Evolutionary conservation across 2,888 invertebrate genomes (phyloP), one percentile per base, ranked within the genome.

Genomic region (Tineola bisselliella): DNA sequence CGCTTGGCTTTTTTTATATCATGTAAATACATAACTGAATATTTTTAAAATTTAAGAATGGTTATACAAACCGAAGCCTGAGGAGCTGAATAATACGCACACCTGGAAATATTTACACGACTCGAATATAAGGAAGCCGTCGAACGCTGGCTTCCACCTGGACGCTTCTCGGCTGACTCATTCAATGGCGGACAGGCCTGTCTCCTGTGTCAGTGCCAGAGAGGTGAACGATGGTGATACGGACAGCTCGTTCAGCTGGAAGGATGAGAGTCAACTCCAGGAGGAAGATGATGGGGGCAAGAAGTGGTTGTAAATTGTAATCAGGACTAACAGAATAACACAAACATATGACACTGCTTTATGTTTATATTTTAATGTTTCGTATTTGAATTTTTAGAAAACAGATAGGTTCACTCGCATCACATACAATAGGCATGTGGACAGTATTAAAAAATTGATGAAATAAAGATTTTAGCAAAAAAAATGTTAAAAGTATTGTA

Each of bases 51-150:
- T 59, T 63, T 44, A 75, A 88, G 88, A 86, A 67, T 88, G 88
- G 88, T 66, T 79, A 58, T 87, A 88, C 79, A 84, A 79, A 59
- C 84, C 87, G 0, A 79, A 77, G 44, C 62, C 70, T 0, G 69
- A 70, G 1, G 72, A 70, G 0, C 66, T 38, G 31, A 69, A 77
- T 1, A 79, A 83, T 61, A 86, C 83, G 59, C 83, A 88, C 73
- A 89, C 88, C 0, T 86, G 83, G 83, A 77, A 78, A 61, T 89
- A 84, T 66, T 69, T 83, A 8, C 72, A 77, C 54, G 84, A 87
- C 11, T 63, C 63, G 12, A 65, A 65, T 58, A 81, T 84, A 1
- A 72, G 87, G 1, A 82, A 81, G 58, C 88, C 88, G 0, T 84
- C 86, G 52, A 88, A 88, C 71, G 77, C 82, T 0, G 81, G 73